These are phyloP conservation scores for Sebastes taczanowskii DNA, from an alignment of 2,797 vertebrate species.

Conservation along the genomic window DNA sequence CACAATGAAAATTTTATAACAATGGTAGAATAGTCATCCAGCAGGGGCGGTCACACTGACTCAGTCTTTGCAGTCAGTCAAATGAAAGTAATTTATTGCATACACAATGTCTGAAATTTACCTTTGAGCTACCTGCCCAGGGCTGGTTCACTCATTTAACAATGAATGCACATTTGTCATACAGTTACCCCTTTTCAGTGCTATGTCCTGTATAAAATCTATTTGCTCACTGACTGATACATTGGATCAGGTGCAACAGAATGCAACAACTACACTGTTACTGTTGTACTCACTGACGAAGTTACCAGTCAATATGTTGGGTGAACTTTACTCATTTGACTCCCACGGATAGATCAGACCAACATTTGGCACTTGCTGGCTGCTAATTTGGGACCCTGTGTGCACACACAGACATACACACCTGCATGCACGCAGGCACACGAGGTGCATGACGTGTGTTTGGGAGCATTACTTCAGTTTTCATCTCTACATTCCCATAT, in stretches of 20 bases:
- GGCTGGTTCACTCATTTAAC: conserved; percentile 7
- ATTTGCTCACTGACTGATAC: background rate
- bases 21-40: conserved; percentile 16
- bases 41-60: conserved; percentile 8
- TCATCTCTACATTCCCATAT: background rate
- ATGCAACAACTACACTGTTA: background rate
- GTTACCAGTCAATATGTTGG: background rate
- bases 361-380: conserved; percentile 50
- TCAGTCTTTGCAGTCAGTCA: conserved; percentile 34
- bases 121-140: conserved; percentile 2
- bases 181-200: conserved; percentile 12
- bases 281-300: background rate
- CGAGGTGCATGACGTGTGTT: background rate
- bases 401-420: background rate
- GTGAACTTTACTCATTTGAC: background rate
- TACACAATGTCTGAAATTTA: conserved; percentile 45
- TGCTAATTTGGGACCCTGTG: conserved; percentile 12
- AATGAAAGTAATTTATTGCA: conserved; percentile 61
- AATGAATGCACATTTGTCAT: conserved; percentile 6
- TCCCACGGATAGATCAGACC: background rate
- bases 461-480: background rate
- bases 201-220: conserved; percentile 10
- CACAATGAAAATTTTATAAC: conserved; percentile 19
- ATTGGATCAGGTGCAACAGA: conserved; percentile 6
- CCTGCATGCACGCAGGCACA: background rate